phyloP scores from a whole-genome alignment of 2,797 vertebrate species.

The Esox lucius region DNA sequence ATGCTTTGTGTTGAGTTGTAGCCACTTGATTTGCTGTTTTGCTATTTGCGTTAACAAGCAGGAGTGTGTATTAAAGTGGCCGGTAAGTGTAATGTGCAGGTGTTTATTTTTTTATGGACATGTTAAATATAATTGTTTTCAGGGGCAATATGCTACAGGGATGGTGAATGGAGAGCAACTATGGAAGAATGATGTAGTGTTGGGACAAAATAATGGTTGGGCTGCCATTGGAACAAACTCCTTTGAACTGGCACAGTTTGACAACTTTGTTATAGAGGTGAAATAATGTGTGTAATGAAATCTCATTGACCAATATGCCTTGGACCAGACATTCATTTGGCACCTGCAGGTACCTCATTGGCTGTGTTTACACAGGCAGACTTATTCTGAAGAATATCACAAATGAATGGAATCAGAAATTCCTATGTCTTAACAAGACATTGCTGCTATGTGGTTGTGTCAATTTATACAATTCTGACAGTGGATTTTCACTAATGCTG shows the following conservation, averaged over 20 bases:
- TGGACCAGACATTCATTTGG: too few relatives aligned
- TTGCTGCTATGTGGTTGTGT: background rate
- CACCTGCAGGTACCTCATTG: too few relatives aligned
- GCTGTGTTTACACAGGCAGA: too few relatives aligned
- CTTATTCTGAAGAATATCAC: too few relatives aligned
- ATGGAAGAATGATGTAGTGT: conserved; percentile 80
- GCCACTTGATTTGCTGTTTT: too few relatives aligned
- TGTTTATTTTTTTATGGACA: background rate
- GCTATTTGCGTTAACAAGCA: too few relatives aligned
- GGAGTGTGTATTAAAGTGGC: background rate
- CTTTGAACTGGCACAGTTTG: conserved; percentile 91
- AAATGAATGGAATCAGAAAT: too few relatives aligned
- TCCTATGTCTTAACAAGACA: too few relatives aligned
- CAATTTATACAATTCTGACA: background rate
- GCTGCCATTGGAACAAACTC: conserved; percentile 86
- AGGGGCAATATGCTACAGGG: conserved; percentile 80
- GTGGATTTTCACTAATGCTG: background rate
- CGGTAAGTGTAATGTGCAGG: background rate
- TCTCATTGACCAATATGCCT: too few relatives aligned
- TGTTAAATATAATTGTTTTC: conserved; percentile 11
- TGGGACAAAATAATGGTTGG: conserved; percentile 82
- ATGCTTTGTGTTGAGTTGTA: too few relatives aligned
- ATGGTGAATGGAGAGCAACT: conserved; percentile 78
- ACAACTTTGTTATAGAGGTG: conserved; percentile 87
- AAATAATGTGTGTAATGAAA: conserved; percentile 37